Evolutionary conservation across 2,797 vertebrate species (phyloP), one percentile per base, ranked within the genome.

Genomic region (Pipistrellus nathusii): DNA sequence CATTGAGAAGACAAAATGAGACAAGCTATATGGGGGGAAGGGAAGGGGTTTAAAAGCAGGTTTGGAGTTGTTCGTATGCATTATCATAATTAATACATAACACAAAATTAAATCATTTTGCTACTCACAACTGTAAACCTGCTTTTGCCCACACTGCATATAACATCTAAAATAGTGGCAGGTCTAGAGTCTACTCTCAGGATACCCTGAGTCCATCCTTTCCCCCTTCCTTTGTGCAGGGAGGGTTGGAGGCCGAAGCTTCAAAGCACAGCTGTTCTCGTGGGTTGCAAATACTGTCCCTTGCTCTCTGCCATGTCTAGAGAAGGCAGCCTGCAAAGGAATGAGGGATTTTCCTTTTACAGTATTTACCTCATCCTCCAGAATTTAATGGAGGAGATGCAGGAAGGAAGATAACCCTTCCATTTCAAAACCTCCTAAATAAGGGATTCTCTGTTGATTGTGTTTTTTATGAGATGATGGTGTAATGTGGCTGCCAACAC

Each of bases 321-420:
- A 76, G 48, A 69, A 80, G 75, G 35, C 6, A 23, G 12, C 77
- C 66, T 93, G 30, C 44, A 71, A n/a, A 69, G 41, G 55, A 92
- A 88, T 14, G 21, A 93, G 53, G 51, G 44, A 55, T 78, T 95
- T 94, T 93, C 85, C 87, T 96, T 90, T 93, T 82, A 66, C 32
- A 82, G 38, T 85, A 80, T 80, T 91, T 83, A 73, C 46, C 32
- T 90, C 73, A 38, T 62, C 68, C 48, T 85, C 41, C 51, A 88
- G 77, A 84, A 73, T 84, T 81, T 84, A 94, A 93, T 17, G 62
- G 59, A 92, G 80, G 44, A 23, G 51, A 72, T 53, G 25, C 6
- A 53, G 78, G 53, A 72, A 73, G 20, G 38, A 85, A 80, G 48
- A 9, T 73, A 32, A 85, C 44, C 73, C 87, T 90, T 92, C 83